Base-by-base conservation (phyloP, 2,797 vertebrate genomes). In the Orestias chungarensis region DNA sequence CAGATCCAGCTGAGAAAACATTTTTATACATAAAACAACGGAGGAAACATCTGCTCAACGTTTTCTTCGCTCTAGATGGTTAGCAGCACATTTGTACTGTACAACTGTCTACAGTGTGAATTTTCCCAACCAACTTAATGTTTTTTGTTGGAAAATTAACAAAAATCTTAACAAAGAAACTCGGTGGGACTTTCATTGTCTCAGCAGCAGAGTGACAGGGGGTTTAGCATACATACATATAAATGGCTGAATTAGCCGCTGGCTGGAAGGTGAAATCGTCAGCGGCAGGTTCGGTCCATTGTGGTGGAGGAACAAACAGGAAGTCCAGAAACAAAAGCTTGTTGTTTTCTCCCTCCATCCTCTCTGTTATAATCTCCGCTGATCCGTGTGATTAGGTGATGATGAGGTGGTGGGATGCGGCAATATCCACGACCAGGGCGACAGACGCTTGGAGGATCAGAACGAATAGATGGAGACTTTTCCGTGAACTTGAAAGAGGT, bases 191-290 rank as follows among this genome's bases (percentile, higher is more conserved):
- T 81, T 80, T 78, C 82, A 85, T 85, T 87, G 84, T 89, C 87
- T 86, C 75, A 83, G 82, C 80, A 43, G 52, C 59, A 42, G 74
- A 54, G 35, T 57, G 68, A 68, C 77, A 52, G 62, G 54, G n/a
- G 79, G 79, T 81, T 90, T 88, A 88, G 88, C 84, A 89, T 90
- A 74, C 73, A 92, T 91, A 84, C 65, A 91, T 91, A 90, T 89
- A 89, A 91, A 90, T 91, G 82, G 78, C 75, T 57, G 81, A 89
- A 89, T 90, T 87, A 88, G 84, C 75, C 67, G 84, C 35, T 47
- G 31, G 69, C 69, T 49, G 14, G 49, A 64, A 61, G 66, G 49
- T 8, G 57, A 70, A 75, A 76, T 80, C 40, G 10, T 80, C 79
- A 42, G 20, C 44, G 69, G 64, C 84, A 78, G 85, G 76, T 79